phyloP scores from a whole-genome alignment of 2,797 vertebrate species.

The Chaetophractus vellerosus region DNA sequence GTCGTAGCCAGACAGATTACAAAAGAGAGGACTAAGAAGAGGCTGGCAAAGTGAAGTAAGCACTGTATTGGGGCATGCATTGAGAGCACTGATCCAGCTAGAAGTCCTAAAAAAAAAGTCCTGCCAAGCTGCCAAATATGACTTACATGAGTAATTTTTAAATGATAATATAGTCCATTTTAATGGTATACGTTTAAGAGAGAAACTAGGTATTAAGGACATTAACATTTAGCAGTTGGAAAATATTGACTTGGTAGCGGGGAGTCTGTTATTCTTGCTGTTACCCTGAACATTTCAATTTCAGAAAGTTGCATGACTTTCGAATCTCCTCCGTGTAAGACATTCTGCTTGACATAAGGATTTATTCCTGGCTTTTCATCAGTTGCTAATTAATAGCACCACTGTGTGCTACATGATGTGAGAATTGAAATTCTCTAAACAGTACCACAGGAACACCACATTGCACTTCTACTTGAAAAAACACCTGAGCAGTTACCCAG shows the following conservation, averaged over 20 bases:
- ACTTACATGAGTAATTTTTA: background rate
- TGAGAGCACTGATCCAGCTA: background rate
- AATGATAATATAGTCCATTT: slow-evolving; percentile 56
- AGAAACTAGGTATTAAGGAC: slow-evolving; percentile 76
- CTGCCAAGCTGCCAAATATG: background rate
- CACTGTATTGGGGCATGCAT: background rate
- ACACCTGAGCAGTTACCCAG: slow-evolving; percentile 81
- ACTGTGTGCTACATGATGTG: slow-evolving; percentile 82
- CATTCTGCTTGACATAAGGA: slow-evolving; percentile 72
- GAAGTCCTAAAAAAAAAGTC: background rate
- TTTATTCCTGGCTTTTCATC: slow-evolving; percentile 82
- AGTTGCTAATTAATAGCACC: slow-evolving; percentile 86
- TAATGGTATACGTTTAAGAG: slow-evolving; percentile 66
- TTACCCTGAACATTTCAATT: slow-evolving; percentile 78
- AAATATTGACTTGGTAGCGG: slow-evolving; percentile 81
- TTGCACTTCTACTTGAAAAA: slow-evolving; percentile 83
- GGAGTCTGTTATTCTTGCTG: slow-evolving; percentile 72
- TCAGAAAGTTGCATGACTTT: slow-evolving; percentile 80
- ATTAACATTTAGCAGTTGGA: slow-evolving; percentile 76
- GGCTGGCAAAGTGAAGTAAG: background rate
- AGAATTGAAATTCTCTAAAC: slow-evolving; percentile 83
- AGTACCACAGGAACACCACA: slow-evolving; percentile 78
- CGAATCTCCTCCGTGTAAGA: slow-evolving; percentile 80
- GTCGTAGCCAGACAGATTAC: background rate
- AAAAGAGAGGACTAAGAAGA: background rate